A percentile compares a stretch with the other conserved stretches of the same genome.
phyloP scores from a whole-genome alignment of 1,140 invertebrate genomes.

The Anoplophora glabripennis region DNA sequence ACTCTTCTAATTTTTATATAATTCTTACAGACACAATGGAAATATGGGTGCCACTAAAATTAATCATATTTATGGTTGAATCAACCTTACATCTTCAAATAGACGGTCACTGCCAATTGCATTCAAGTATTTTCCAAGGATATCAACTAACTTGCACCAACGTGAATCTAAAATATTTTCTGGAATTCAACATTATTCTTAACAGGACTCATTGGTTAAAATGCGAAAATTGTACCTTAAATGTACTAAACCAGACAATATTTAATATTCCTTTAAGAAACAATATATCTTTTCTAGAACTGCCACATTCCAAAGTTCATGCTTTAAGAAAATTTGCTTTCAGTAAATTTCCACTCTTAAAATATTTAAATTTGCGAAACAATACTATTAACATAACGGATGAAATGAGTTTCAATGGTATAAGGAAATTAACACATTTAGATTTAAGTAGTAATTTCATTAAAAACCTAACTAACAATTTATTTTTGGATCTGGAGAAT shows the following conservation, averaged over 20 bases:
- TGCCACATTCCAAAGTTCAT: conserved; percentile 23
- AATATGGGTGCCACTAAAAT: conserved; percentile 30
- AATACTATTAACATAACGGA: conserved; percentile 36
- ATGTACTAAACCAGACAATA: conserved; percentile 33
- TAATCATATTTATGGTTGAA: conserved; percentile 17
- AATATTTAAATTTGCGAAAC: conserved; percentile 33
- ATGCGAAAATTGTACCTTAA: conserved; percentile 38
- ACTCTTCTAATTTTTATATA: background rate
- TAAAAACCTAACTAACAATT: conserved; percentile 34
- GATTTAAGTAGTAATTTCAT: conserved; percentile 40
- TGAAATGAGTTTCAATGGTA: conserved; percentile 30
- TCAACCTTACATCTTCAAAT: conserved; percentile 20
- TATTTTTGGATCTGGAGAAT: conserved; percentile 37
- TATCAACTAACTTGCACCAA: conserved; percentile 37
- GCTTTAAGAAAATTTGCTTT: conserved; percentile 36
- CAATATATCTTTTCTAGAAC: conserved; percentile 36
- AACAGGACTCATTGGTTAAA: conserved; percentile 39
- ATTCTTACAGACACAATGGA: conserved; percentile 32
- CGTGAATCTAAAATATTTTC: conserved; percentile 32
- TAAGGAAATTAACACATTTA: conserved; percentile 35
- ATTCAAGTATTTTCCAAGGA: conserved; percentile 22
- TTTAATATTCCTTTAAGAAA: conserved; percentile 38
- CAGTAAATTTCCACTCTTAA: conserved; percentile 33
- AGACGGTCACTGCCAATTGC: conserved; percentile 20
- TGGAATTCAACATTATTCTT: conserved; percentile 29